Percentiles rank a stretch among this genome's conserved stretches.
Evolutionary conservation across 2,113 vertebrate species (phyloP).

Genomic region (Arenaria interpres): DNA sequence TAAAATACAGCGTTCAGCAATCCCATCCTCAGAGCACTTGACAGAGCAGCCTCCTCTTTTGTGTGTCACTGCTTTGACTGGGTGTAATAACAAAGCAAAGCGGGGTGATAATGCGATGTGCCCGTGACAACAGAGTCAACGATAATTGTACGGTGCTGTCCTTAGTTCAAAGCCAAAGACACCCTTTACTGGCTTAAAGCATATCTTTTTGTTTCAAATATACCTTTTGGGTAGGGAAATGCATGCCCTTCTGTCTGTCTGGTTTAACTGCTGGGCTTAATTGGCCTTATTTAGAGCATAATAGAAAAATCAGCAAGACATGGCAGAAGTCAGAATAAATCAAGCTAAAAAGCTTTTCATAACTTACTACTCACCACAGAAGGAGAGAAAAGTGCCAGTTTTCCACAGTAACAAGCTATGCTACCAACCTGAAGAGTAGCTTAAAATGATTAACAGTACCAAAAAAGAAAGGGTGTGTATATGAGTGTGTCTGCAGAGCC

Average conservation of each 20-base stretch:
- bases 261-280: constrained; percentile 43
- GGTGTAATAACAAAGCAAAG: not conserved
- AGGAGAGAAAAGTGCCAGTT: constrained; percentile 16
- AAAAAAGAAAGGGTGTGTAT: constrained; percentile 44
- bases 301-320: constrained; percentile 49
- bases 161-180: constrained; percentile 1
- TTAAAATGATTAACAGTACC: constrained; percentile 53
- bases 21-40: not conserved
- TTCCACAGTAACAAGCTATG: constrained; percentile 31
- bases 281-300: constrained; percentile 34
- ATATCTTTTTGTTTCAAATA: constrained; percentile 25
- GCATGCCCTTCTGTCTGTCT: not conserved
- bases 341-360: constrained; percentile 42
- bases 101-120: not conserved
- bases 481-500: not conserved
- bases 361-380: constrained; percentile 11
- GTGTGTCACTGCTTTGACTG: not conserved
- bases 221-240: constrained; percentile 21
- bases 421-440: constrained; percentile 19
- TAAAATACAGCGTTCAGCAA: not conserved
- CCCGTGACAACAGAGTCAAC: not conserved
- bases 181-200: not conserved
- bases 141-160: not conserved
- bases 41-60: constrained; percentile 25
- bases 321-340: constrained; percentile 31